These are phyloP conservation scores for Pomatorhinus ruficollis DNA, from an alignment of 2,113 vertebrate genomes.

Conservation along the genomic window DNA sequence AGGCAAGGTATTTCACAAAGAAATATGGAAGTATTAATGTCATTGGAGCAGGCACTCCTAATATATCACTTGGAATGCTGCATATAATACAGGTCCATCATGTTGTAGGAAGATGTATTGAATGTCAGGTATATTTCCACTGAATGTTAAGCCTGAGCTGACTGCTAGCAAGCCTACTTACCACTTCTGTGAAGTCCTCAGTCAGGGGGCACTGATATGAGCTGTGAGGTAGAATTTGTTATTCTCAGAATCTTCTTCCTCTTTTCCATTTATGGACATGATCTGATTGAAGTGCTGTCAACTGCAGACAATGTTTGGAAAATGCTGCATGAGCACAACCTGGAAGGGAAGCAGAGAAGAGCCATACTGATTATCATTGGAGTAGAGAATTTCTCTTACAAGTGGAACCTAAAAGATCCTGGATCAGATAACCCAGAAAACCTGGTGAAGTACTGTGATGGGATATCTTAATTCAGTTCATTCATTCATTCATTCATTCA, in stretches of 20 bases:
- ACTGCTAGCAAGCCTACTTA: neutral
- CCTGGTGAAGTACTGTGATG: neutral
- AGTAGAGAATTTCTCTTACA: neutral
- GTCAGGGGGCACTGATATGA: neutral
- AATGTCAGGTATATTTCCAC: slow-evolving; percentile 26
- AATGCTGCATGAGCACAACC: neutral
- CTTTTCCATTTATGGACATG: neutral
- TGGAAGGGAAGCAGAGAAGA: neutral
- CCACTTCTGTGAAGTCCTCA: neutral
- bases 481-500: neutral
- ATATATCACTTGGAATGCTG: slow-evolving; percentile 57
- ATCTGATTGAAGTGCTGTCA: neutral
- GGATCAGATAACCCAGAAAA: neutral
- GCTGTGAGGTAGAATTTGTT: neutral
- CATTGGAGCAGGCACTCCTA: slow-evolving; percentile 45
- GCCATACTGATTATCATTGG: neutral
- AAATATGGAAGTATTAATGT: slow-evolving; percentile 70
- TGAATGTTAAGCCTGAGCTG: slow-evolving; percentile 31
- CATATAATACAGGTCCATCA: slow-evolving; percentile 44
- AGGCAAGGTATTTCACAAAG: slow-evolving; percentile 54
- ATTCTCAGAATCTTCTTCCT: neutral
- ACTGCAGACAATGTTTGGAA: neutral
- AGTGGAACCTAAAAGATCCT: neutral
- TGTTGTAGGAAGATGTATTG: slow-evolving; percentile 43
- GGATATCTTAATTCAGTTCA: neutral